Percentiles rank a stretch among this genome's conserved stretches.
Evolutionary conservation across 2,113 vertebrate species (phyloP).

Genomic region (human): DNA sequence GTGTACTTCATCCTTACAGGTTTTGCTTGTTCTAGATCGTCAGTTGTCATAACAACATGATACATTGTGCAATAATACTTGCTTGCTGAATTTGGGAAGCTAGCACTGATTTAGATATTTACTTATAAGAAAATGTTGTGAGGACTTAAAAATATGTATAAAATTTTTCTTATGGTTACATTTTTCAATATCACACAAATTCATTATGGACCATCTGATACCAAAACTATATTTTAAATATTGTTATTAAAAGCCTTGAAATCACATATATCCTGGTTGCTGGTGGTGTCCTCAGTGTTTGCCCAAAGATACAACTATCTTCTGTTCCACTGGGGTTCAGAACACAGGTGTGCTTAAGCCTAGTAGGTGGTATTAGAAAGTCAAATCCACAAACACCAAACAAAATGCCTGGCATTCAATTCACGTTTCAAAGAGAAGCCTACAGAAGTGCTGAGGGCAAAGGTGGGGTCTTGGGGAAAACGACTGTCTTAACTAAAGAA

Average conservation of each 20-base stretch:
- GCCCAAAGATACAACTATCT: neutral
- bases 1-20: constrained; percentile 75
- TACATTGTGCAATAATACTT: constrained; percentile 60
- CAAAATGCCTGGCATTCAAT: neutral
- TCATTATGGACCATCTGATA: neutral
- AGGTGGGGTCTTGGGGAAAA: neutral
- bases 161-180: neutral
- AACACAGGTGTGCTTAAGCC: neutral
- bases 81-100: constrained; percentile 61
- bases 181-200: neutral
- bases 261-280: neutral
- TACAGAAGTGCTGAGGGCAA: neutral
- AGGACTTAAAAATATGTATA: neutral
- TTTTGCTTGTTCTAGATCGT: constrained; percentile 79
- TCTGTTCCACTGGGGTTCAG: neutral
- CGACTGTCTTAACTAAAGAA: neutral
- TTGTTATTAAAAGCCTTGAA: neutral
- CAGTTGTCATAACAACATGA: constrained; percentile 78
- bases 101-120: constrained; percentile 42
- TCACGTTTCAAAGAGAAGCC: neutral
- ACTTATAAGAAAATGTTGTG: neutral
- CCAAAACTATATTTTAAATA: neutral
- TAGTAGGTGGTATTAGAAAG: neutral
- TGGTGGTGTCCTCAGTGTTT: neutral
- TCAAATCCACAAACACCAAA: neutral